phyloP scores from a whole-genome alignment of 2,888 invertebrate genomes.

The Chromoteleia sp. region DNA sequence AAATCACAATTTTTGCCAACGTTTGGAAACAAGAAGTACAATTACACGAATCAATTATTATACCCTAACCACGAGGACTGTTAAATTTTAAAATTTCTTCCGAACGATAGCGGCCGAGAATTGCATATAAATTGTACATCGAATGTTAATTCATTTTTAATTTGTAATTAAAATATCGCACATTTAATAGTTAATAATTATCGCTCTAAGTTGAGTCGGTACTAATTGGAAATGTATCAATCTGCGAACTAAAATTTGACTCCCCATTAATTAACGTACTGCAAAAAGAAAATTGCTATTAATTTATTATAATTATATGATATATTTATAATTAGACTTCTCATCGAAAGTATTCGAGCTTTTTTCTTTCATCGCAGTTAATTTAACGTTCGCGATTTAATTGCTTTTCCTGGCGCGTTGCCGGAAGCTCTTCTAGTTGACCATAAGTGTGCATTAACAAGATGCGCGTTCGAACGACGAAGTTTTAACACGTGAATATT shows the following conservation, averaged over 20 bases:
- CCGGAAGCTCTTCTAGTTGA: constrained; percentile 1
- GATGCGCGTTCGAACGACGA: not conserved
- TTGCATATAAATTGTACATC: constrained; percentile 19
- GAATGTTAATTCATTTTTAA: constrained; percentile 31
- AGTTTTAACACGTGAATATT: no score
- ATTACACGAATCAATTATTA: no score
- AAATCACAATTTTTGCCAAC: no score
- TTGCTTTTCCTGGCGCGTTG: not conserved
- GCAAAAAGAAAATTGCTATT: constrained; percentile 18
- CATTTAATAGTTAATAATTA: constrained; percentile 37
- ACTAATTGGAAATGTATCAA: constrained; percentile 37
- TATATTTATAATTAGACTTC: no score
- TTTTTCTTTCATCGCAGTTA: not conserved
- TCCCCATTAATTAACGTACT: constrained; percentile 20
- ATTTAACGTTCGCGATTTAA: constrained; percentile 2
- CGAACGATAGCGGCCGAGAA: constrained; percentile 6
- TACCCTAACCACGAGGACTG: no score
- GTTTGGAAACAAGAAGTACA: no score
- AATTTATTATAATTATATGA: no score
- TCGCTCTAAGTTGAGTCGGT: constrained; percentile 18
- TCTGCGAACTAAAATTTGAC: constrained; percentile 23
- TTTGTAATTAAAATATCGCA: constrained; percentile 34
- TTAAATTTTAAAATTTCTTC: no score
- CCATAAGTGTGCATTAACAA: not conserved
- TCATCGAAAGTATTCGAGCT: not conserved